Conservation (phyloP, 2,113 vertebrate species). For the Rhineura floridana region DNA sequence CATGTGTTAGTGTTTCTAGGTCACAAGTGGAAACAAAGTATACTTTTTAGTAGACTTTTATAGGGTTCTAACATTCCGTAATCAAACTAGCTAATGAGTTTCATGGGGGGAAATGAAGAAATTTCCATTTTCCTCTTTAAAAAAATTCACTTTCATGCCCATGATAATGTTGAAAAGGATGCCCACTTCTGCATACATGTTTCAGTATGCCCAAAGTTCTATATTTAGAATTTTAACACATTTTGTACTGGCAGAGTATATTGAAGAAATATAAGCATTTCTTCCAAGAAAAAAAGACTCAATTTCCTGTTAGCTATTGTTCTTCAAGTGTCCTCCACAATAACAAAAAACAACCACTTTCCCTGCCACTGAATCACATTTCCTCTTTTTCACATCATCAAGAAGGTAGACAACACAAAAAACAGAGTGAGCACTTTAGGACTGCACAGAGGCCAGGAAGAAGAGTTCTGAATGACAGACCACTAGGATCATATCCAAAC, state of each 20-base stretch:
- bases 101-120: constrained; percentile 22
- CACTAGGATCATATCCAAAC: neutral
- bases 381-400: neutral
- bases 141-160: neutral
- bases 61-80: constrained; percentile 41
- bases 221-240: neutral
- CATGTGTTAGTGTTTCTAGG: constrained; percentile 25
- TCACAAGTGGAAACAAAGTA: constrained; percentile 17
- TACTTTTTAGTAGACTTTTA: constrained; percentile 19
- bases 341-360: neutral
- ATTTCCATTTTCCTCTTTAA: constrained; percentile 12
- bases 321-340: neutral
- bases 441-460: neutral
- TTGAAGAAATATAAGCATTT: constrained; percentile 2
- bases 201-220: neutral
- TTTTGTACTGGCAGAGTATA: neutral
- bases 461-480: neutral
- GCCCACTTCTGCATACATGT: neutral
- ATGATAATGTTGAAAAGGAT: neutral
- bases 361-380: neutral
- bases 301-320: neutral
- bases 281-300: neutral
- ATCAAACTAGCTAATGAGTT: constrained; percentile 30
- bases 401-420: neutral
- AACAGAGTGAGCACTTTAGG: neutral